Evolutionary conservation across 2,888 invertebrate species (phyloP).

Genomic region (Napeogenes sylphis): DNA sequence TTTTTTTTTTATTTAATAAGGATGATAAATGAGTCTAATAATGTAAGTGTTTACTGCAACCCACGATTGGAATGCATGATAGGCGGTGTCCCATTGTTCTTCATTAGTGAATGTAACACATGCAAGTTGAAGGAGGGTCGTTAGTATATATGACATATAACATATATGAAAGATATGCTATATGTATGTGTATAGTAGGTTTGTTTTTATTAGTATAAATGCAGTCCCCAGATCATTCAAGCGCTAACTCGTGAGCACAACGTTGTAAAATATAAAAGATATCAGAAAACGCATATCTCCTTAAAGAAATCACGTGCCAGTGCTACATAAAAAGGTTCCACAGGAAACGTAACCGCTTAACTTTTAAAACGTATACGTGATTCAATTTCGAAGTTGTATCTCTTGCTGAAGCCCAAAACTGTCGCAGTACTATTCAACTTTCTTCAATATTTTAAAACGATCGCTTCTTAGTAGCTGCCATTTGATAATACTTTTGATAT

Average conservation of each 20-base stretch:
- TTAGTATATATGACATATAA: too few species aligned
- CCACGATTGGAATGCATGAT: too few species aligned
- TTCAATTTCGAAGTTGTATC: conserved; percentile 74
- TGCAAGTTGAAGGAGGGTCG: too few species aligned
- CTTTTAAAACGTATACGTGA: conserved; percentile 76
- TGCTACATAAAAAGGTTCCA: conserved; percentile 68
- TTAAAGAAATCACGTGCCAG: conserved; percentile 63
- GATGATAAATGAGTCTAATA: too few species aligned
- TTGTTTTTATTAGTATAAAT: too few species aligned
- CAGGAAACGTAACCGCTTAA: conserved; percentile 72
- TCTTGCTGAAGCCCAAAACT: conserved; percentile 59
- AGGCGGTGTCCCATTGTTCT: too few species aligned
- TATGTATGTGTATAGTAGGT: too few species aligned
- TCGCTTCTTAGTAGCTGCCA: conserved; percentile 41
- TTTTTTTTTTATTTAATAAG: too few species aligned
- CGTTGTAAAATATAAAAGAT: conserved; percentile 14
- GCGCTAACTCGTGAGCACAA: neutral
- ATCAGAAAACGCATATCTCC: conserved; percentile 21
- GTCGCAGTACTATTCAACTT: conserved; percentile 65
- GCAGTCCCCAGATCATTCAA: neutral
- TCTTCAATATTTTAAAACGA: conserved; percentile 59
- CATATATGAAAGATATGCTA: too few species aligned
- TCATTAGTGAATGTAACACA: too few species aligned
- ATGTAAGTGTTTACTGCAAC: too few species aligned
- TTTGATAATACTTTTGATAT: conserved; percentile 40